Evolutionary conservation across 1,140 invertebrate genomes (phyloP).

Genomic region (Parasteatoda tepidariorum): DNA sequence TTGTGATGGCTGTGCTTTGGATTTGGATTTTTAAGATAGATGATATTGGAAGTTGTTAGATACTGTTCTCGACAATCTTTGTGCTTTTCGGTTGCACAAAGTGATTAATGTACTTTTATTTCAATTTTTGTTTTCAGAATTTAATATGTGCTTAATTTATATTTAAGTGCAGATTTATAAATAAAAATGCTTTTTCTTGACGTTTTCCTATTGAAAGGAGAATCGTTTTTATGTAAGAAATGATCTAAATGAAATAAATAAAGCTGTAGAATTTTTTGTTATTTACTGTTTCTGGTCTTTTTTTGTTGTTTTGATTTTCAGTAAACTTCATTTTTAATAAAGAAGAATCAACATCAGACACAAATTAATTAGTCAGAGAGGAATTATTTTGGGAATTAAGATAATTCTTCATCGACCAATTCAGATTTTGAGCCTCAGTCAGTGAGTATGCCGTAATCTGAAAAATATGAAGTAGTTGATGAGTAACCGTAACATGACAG

Average conservation of each 20-base stretch:
- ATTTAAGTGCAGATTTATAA: slow-evolving; percentile 2
- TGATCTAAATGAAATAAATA: slow-evolving; percentile 18
- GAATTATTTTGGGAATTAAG: too few species aligned
- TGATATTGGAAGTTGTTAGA: slow-evolving; percentile 13
- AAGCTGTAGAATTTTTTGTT: slow-evolving; percentile 6
- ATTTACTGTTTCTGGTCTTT: too few species aligned
- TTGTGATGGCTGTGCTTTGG: slow-evolving; percentile 29
- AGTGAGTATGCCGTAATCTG: too few species aligned
- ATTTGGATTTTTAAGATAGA: slow-evolving; percentile 22
- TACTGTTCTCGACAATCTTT: slow-evolving; percentile 58
- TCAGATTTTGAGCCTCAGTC: too few species aligned
- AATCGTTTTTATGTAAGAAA: slow-evolving; percentile 27
- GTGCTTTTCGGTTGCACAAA: slow-evolving; percentile 44
- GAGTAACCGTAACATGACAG: too few species aligned
- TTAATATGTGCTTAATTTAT: slow-evolving; percentile 18
- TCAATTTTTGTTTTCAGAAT: background rate
- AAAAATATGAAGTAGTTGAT: too few species aligned
- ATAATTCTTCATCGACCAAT: too few species aligned
- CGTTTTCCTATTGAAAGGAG: slow-evolving; percentile 21
- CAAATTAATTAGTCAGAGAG: too few species aligned
- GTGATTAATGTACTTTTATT: slow-evolving; percentile 37
- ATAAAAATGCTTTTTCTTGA: slow-evolving; percentile 9
- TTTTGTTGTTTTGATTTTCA: too few species aligned
- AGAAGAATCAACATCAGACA: too few species aligned
- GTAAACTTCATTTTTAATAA: too few species aligned